Conservation (phyloP, 92 coral and sea anemone species). For the Epizoanthus illoricatus region DNA sequence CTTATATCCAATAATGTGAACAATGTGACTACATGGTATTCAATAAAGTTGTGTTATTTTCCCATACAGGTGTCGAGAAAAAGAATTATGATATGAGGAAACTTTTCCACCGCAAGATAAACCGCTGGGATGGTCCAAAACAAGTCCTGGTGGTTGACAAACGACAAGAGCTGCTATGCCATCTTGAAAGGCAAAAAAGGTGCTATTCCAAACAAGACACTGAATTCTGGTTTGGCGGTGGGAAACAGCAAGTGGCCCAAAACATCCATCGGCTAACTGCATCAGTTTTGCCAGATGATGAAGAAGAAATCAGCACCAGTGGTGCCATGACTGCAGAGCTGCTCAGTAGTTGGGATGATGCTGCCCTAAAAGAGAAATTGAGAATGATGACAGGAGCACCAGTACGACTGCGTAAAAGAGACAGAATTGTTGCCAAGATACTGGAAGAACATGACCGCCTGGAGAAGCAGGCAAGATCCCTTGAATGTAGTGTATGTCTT, state of each 20-base stretch:
- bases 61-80: not conserved
- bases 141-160: conserved; percentile 1
- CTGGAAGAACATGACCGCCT: conserved; percentile 8
- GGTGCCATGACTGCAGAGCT: not conserved
- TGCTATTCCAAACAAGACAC: not conserved
- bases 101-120: conserved; percentile 12
- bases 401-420: conserved; percentile 1
- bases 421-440: conserved; percentile 19
- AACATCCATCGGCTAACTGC: conserved; percentile 6
- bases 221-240: conserved; percentile 21
- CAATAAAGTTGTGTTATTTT: not conserved
- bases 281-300: not conserved
- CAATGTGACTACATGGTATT: not conserved
- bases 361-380: conserved; percentile 13
- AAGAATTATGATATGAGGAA: conserved; percentile 16
- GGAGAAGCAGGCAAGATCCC: not conserved
- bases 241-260: conserved; percentile 1
- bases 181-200: conserved; percentile 15
- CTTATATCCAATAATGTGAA: not conserved
- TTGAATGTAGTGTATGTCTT: too few species aligned
- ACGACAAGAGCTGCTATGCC: conserved; percentile 4
- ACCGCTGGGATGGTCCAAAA: conserved; percentile 21
- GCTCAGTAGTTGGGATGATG: not conserved
- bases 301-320: too few species aligned
- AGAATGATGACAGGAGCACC: conserved; percentile 6